Evolutionary conservation across 2,797 vertebrate species (phyloP).

Genomic region (Chiloscyllium punctatum): DNA sequence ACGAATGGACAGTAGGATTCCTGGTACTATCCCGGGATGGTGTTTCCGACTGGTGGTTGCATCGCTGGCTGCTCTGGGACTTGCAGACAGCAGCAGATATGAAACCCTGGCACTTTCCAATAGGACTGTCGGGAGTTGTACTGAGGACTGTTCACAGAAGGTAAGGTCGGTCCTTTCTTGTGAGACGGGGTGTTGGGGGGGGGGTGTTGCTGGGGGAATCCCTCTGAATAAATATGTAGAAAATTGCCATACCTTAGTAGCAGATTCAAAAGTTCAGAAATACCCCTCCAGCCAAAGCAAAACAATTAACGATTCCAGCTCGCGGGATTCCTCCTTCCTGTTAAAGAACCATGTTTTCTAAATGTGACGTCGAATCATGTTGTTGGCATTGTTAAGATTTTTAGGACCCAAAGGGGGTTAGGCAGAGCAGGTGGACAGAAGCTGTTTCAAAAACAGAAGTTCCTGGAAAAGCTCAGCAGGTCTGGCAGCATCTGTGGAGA

Average conservation of each 20-base stretch:
- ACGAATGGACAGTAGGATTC: neutral
- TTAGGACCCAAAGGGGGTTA: no score
- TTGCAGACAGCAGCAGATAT: neutral
- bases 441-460: no score
- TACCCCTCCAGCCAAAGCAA: neutral
- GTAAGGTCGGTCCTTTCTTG: neutral
- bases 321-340: neutral
- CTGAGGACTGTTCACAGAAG: neutral
- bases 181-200: neutral
- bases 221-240: no score
- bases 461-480: no score
- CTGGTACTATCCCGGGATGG: neutral
- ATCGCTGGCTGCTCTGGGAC: neutral
- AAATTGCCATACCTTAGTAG: no score
- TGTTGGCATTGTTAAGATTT: neutral
- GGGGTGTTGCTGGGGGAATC: no score
- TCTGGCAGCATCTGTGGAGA: no score
- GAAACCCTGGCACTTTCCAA: neutral
- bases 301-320: neutral
- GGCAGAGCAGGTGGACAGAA: no score
- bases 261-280: neutral
- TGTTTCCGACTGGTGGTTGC: neutral
- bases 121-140: neutral
- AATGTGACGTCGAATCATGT: neutral
- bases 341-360: neutral